These are phyloP conservation scores for Megalops cyprinoides DNA, from an alignment of 2,797 vertebrate genomes.

Conservation along the genomic window DNA sequence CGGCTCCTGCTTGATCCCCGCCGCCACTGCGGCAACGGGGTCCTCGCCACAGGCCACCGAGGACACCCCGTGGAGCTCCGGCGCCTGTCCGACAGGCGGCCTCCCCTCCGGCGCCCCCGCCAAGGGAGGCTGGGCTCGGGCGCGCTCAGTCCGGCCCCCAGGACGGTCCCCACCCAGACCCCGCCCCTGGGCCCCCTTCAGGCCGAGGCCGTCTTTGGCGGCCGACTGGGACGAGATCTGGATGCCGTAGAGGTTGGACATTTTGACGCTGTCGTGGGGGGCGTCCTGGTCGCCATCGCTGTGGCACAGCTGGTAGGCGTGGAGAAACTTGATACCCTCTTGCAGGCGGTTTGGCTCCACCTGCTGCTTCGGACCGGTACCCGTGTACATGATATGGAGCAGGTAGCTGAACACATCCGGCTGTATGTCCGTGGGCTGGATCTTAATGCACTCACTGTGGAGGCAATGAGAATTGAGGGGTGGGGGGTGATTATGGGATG, in stretches of 20 bases:
- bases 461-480: not conserved
- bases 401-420: conserved; percentile 98
- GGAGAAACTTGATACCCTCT: conserved; percentile 94
- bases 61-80: conserved; percentile 66
- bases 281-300: conserved; percentile 74
- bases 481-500: not conserved
- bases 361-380: conserved; percentile 88
- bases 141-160: conserved; percentile 63
- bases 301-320: conserved; percentile 89
- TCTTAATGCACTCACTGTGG: conserved; percentile 96
- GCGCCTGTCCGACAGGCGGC: conserved; percentile 67
- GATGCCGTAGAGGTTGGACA: conserved; percentile 95
- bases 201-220: conserved; percentile 73
- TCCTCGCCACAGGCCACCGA: conserved; percentile 39
- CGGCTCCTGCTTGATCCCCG: conserved; percentile 90
- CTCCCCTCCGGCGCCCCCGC: conserved; percentile 81
- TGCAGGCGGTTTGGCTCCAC: conserved; percentile 90
- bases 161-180: conserved; percentile 56
- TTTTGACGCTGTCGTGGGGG: conserved; percentile 74
- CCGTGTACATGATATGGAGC: conserved; percentile 97
- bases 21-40: conserved; percentile 73
- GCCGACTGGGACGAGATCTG: conserved; percentile 92
- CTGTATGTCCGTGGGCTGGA: conserved; percentile 96
- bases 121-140: conserved; percentile 79
- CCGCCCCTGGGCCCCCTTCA: conserved; percentile 64